These are phyloP conservation scores for Mantis religiosa DNA, from an alignment of 2,888 invertebrate genomes.

Conservation along the genomic window DNA sequence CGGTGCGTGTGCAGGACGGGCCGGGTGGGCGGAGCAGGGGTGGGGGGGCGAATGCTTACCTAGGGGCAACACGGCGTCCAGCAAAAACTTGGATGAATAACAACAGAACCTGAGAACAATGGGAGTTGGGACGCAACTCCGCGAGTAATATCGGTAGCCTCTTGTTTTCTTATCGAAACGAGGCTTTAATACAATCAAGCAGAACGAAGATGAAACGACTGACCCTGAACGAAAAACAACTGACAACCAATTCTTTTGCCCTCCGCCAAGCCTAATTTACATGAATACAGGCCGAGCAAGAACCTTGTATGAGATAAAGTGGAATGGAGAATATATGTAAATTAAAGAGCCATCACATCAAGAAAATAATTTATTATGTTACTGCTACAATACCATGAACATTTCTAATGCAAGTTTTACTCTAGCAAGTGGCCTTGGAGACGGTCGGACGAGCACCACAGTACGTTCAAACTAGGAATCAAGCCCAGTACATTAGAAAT, in stretches of 20 bases:
- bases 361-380: background rate
- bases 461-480: background rate
- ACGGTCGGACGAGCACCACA: background rate
- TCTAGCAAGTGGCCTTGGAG: background rate
- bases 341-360: background rate
- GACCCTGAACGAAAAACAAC: background rate
- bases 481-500: background rate
- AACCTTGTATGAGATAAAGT: background rate
- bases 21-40: too few relatives aligned
- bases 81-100: slow-evolving; percentile 5
- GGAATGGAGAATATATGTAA: background rate
- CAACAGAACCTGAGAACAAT: background rate
- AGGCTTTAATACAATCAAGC: background rate
- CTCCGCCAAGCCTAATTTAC: background rate
- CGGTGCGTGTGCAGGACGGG: background rate
- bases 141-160: background rate
- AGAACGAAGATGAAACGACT: background rate
- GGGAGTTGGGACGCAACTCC: background rate
- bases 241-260: background rate
- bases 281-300: background rate
- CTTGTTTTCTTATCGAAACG: background rate
- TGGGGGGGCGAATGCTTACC: background rate
- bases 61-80: background rate
- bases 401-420: background rate
- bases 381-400: background rate